phyloP scores from a whole-genome alignment of 2,797 vertebrate species.

The Eulemur albifrons region DNA sequence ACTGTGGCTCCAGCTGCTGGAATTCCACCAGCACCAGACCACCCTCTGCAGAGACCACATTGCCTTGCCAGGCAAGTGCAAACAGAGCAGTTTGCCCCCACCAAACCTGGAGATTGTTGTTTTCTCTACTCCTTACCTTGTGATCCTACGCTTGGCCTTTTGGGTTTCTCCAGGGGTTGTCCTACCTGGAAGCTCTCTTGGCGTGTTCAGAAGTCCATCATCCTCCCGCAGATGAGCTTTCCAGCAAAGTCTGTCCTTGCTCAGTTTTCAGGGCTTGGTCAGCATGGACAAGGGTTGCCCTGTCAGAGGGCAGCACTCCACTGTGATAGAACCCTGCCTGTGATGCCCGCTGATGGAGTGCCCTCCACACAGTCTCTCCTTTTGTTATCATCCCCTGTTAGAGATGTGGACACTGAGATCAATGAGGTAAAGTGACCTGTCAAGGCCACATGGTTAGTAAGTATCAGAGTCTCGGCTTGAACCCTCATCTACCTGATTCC shows the following conservation, averaged over 20 bases:
- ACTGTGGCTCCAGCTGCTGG: slow-evolving; percentile 27
- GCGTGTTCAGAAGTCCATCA: neutral
- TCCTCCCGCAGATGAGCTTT: neutral
- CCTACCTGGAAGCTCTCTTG: neutral
- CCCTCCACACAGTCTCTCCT: neutral
- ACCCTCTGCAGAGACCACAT: neutral
- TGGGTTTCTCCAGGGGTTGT: neutral
- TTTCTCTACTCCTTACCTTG: neutral
- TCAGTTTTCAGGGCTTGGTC: neutral
- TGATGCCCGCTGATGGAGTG: neutral
- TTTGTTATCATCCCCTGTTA: neutral
- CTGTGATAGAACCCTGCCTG: neutral
- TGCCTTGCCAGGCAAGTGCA: neutral
- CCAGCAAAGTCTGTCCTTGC: neutral
- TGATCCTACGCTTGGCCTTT: neutral
- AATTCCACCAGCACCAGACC: neutral
- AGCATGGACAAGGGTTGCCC: neutral
- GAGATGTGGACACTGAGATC: neutral
- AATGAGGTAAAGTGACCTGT: neutral
- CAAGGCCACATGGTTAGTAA: neutral
- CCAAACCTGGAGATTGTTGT: neutral
- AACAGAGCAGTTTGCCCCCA: neutral
- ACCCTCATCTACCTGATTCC: neutral
- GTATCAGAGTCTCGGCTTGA: neutral
- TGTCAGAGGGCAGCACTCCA: neutral